These are phyloP conservation scores for Acanthosepion esculentum DNA, from an alignment of 2,888 invertebrate genomes.

Conservation along the genomic window DNA sequence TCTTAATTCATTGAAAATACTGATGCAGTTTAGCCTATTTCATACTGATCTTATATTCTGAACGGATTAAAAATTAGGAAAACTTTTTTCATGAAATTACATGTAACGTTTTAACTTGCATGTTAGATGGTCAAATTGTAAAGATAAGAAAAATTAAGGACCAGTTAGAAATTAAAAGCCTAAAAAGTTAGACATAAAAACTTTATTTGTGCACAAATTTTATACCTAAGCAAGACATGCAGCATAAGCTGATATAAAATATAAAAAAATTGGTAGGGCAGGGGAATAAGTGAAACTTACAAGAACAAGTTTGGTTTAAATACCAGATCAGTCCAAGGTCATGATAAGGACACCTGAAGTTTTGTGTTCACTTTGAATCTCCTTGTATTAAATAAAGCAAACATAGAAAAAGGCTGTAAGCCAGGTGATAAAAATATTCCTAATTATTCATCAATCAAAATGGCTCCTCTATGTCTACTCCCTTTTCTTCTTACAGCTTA, in stretches of 20 bases:
- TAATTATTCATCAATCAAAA: constrained; percentile 33
- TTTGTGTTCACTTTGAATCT: not conserved
- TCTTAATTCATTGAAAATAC: too few relatives aligned
- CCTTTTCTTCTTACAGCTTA: constrained; percentile 25
- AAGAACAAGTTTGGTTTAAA: not conserved
- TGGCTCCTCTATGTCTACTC: not conserved
- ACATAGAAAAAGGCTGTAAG: not conserved
- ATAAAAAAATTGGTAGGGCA: not conserved
- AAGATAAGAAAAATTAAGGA: not conserved
- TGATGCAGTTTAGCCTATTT: too few relatives aligned
- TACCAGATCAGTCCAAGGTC: not conserved
- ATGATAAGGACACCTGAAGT: not conserved
- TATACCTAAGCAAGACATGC: not conserved
- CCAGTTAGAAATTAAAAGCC: not conserved
- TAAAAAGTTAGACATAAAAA: not conserved
- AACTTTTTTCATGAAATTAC: not conserved
- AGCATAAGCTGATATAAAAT: not conserved
- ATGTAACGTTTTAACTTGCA: not conserved
- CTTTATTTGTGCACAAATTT: not conserved
- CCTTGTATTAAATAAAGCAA: not conserved
- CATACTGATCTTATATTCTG: not conserved
- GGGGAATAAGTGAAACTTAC: not conserved
- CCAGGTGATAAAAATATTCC: constrained; percentile 33
- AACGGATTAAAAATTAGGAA: not conserved
- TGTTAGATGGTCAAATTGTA: not conserved